Evolutionary conservation across 2,113 vertebrate species (phyloP).

Genomic region (Nothoprocta pentlandii): DNA sequence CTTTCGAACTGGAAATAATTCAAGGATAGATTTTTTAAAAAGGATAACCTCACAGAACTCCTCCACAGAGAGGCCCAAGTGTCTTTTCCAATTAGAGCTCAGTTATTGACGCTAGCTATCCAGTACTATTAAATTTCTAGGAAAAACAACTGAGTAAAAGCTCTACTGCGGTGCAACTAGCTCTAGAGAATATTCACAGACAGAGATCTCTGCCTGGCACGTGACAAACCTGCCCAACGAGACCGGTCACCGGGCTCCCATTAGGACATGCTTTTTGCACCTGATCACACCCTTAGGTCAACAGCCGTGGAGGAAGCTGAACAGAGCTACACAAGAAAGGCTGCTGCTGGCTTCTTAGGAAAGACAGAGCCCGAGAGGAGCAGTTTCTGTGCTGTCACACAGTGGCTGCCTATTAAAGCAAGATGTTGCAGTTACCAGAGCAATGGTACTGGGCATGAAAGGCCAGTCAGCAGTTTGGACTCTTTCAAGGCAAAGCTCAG

Average conservation of each 20-base stretch:
- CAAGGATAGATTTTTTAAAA: too few relatives aligned
- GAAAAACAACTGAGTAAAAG: neutral
- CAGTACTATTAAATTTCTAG: neutral
- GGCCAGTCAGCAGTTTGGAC: neutral
- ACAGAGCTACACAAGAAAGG: neutral
- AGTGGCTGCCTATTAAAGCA: neutral
- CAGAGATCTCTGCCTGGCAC: neutral
- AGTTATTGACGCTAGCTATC: neutral
- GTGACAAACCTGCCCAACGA: neutral
- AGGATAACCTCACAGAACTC: neutral
- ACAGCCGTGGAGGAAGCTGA: neutral
- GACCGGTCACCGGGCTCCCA: neutral
- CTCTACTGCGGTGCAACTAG: neutral
- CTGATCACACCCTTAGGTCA: too few relatives aligned
- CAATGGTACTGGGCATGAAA: neutral
- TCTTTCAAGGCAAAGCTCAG: neutral
- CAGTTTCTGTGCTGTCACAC: neutral
- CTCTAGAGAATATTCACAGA: neutral
- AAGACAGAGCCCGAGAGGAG: neutral
- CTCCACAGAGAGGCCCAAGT: neutral
- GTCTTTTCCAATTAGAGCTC: neutral
- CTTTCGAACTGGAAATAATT: slow-evolving; percentile 3
- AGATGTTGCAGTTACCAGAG: fast-evolving
- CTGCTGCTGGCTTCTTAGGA: neutral
- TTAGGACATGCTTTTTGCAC: neutral